Evolutionary conservation across 2,888 invertebrate species (phyloP).

Genomic region (Napeogenes inachia): DNA sequence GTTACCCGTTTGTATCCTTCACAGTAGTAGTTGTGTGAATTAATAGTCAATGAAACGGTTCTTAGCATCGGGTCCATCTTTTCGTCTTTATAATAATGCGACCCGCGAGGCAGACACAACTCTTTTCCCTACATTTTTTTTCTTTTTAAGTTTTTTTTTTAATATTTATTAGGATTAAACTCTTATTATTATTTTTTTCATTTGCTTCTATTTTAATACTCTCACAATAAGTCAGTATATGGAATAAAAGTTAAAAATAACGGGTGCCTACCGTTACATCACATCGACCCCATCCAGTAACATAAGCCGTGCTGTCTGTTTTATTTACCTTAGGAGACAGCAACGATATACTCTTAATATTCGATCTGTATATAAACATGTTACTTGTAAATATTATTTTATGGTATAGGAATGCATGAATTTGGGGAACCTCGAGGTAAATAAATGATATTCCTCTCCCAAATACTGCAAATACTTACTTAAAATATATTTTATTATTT

Average conservation of each 20-base stretch:
- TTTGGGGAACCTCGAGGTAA: too few relatives aligned
- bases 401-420: too few relatives aligned
- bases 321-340: slow-evolving; percentile 22
- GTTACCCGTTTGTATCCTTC: slow-evolving; percentile 47
- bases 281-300: slow-evolving; percentile 69
- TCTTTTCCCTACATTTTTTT: slow-evolving; percentile 56
- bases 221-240: neutral
- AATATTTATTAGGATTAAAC: too few relatives aligned
- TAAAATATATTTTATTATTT: too few relatives aligned
- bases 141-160: too few relatives aligned
- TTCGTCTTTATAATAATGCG: slow-evolving; percentile 48
- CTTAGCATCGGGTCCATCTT: slow-evolving; percentile 58
- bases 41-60: slow-evolving; percentile 42
- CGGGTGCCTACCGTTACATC: slow-evolving; percentile 48
- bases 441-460: too few relatives aligned
- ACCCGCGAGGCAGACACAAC: slow-evolving; percentile 55
- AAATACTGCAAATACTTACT: too few relatives aligned
- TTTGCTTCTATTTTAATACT: neutral
- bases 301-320: slow-evolving; percentile 41
- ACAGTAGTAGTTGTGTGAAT: slow-evolving; percentile 38
- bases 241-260: neutral
- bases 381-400: too few relatives aligned
- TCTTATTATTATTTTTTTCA: neutral
- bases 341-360: slow-evolving; percentile 36
- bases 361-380: slow-evolving; percentile 29